Evolutionary conservation across 1,140 invertebrate genomes (phyloP).

Genomic region (Bombus polaris): DNA sequence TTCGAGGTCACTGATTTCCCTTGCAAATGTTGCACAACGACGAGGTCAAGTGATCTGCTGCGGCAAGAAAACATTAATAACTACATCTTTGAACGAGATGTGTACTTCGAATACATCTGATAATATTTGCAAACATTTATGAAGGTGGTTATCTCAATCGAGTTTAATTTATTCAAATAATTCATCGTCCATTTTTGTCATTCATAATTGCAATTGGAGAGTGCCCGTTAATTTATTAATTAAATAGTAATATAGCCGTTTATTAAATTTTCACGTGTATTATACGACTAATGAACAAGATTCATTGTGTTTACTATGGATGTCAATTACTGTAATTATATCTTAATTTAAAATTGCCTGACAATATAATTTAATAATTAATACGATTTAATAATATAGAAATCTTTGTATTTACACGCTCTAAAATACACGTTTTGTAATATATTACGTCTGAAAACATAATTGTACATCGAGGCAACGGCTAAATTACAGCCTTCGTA

Average conservation of each 20-base stretch:
- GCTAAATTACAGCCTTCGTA: conserved; percentile 18
- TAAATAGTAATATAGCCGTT: neutral
- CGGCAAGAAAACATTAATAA: neutral
- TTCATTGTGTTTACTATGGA: neutral
- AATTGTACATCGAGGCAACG: neutral
- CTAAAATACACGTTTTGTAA: neutral
- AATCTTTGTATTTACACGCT: neutral
- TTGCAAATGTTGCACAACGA: neutral
- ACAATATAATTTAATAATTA: neutral
- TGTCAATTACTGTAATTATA: neutral
- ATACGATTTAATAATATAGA: neutral
- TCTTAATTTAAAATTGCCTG: neutral
- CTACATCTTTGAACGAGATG: no score
- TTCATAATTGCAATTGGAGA: no score
- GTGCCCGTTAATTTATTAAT: neutral
- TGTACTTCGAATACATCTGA: neutral
- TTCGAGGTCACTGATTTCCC: neutral
- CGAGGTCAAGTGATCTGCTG: neutral
- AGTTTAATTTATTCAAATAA: neutral
- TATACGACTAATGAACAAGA: neutral
- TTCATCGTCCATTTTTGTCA: neutral
- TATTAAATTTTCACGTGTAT: neutral
- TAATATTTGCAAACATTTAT: neutral
- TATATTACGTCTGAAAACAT: neutral
- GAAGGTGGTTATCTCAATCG: neutral